Evolutionary conservation across 1,140 invertebrate species (phyloP).

Genomic region (Apis dorsata): DNA sequence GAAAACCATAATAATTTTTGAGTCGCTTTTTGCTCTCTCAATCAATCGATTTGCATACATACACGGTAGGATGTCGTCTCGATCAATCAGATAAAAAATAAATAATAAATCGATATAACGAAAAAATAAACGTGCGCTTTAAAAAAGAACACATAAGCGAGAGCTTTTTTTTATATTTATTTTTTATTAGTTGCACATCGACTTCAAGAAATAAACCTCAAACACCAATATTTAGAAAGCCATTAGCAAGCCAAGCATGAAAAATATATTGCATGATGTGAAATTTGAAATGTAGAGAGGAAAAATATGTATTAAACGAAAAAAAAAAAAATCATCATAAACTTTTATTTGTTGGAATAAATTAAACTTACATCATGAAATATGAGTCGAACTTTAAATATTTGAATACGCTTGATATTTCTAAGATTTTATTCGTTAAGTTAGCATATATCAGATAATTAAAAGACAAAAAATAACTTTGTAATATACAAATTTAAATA

Average conservation of each 20-base stretch:
- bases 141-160: neutral
- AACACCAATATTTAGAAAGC: slow-evolving; percentile 10
- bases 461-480: too few relatives aligned
- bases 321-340: neutral
- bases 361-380: slow-evolving; percentile 8
- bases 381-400: too few relatives aligned
- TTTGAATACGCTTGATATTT: too few relatives aligned
- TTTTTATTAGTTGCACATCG: neutral
- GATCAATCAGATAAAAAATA: slow-evolving; percentile 6
- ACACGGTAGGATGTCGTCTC: neutral
- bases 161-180: too few relatives aligned
- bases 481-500: too few relatives aligned
- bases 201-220: neutral
- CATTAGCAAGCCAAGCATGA: neutral
- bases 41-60: slow-evolving; percentile 10
- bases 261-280: slow-evolving; percentile 25
- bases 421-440: neutral
- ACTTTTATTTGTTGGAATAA: neutral
- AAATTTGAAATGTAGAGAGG: neutral
- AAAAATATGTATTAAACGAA: too few relatives aligned
- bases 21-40: neutral
- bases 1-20: neutral
- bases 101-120: neutral
- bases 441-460: too few relatives aligned
- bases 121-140: neutral